Base-by-base conservation (phyloP, 2,797 vertebrate genomes). In the Philypnodon macrostomus region DNA sequence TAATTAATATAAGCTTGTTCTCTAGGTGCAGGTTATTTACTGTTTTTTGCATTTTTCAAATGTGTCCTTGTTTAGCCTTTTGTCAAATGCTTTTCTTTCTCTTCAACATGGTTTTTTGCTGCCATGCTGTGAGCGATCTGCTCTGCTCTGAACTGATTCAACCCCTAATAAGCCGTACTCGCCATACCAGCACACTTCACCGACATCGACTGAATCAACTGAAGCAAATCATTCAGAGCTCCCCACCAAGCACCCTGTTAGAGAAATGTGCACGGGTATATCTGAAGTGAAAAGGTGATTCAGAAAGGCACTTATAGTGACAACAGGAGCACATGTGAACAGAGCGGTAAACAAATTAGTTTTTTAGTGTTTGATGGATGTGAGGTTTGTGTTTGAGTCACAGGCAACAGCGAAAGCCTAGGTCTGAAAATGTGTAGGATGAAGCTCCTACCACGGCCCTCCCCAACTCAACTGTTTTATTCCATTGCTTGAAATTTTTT, bases 341-440 rank as follows among this genome's bases (percentile, higher is more conserved):
- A 75, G 36, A 51, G n/a, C n/a, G 53, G 52, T 11, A 52, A 14
- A 15, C 16, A 13, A 14, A 14, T 33, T 33, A 32, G 11, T 41
- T 41, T 13, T 5, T 27, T 11, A 2, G 15, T 45, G 47, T 24
- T 67, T 53, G 73, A 71, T 84, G 64, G 69, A 77, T 83, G 77
- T 88, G 71, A 64, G 64, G 75, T 88, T 86, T 81, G 76, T 83
- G 53, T 90, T 88, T 90, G 86, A 89, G 84, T 90, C 87, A 90
- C 73, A 67, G 59, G 72, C 80, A 75, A 58, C 55, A 77, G 70
- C 76, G 49, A 69, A 74, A 77, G 73, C 73, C 63, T 61, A 49
- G 60, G 69, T 79, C 81, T 84, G 81, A 80, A 78, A 82, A 72
- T 79, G 73, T 87, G 84, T 88, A 75, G 83, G 88, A 87, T 54